Percentiles rank a stretch among this genome's conserved stretches.
These are phyloP conservation scores for Nylanderia fulva DNA, from an alignment of 1,140 invertebrate genomes.

Conservation along the genomic window DNA sequence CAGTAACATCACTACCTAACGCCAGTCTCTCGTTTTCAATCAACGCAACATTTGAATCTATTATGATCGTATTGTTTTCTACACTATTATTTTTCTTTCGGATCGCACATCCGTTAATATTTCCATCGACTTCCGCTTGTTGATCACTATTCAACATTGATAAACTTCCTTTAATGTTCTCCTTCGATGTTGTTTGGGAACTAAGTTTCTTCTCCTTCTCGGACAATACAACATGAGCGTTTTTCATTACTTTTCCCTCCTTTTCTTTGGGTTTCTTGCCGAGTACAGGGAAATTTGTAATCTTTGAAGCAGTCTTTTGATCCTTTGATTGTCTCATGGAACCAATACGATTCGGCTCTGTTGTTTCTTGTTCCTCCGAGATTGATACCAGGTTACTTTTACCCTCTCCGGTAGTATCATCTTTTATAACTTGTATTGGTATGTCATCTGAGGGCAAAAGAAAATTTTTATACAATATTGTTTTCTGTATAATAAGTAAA, in stretches of 20 bases:
- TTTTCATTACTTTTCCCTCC: constrained; percentile 78
- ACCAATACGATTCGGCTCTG: constrained; percentile 76
- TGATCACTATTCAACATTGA: constrained; percentile 76
- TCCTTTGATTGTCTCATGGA: constrained; percentile 81
- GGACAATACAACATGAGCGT: constrained; percentile 69
- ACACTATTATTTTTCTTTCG: constrained; percentile 80
- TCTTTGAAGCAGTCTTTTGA: constrained; percentile 78
- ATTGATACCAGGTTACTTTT: constrained; percentile 82
- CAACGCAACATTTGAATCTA: constrained; percentile 77
- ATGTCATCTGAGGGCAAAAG: constrained; percentile 82
- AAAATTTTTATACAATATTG: constrained; percentile 12
- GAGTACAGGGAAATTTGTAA: constrained; percentile 77
- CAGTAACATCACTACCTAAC: constrained; percentile 72
- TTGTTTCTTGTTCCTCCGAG: constrained; percentile 79
- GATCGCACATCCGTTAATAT: constrained; percentile 69
- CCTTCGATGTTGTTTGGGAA: constrained; percentile 76
- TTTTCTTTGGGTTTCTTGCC: constrained; percentile 77
- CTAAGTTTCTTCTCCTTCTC: constrained; percentile 81
- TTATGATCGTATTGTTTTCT: constrained; percentile 75
- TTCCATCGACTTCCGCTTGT: constrained; percentile 74
- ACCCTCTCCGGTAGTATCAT: constrained; percentile 77
- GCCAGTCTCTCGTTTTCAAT: constrained; percentile 75
- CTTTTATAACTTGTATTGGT: constrained; percentile 82
- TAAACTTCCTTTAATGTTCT: constrained; percentile 77
- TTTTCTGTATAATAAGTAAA: background rate